phyloP scores from a whole-genome alignment of 2,797 vertebrate genomes.

The Sebastes baramenuke region DNA sequence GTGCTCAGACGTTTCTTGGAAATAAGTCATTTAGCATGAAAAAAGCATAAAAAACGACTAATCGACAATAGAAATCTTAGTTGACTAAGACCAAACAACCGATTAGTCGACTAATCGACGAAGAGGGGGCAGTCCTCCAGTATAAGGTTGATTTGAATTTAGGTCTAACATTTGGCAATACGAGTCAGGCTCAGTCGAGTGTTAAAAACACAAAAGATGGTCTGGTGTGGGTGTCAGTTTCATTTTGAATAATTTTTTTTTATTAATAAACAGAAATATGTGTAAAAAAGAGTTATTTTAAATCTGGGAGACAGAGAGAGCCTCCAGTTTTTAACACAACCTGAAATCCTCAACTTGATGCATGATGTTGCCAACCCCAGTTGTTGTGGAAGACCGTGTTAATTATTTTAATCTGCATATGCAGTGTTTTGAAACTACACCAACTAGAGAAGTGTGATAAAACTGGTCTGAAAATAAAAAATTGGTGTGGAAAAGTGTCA shows the following conservation, averaged over 20 bases:
- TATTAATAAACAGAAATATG: background rate
- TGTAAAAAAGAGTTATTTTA: background rate
- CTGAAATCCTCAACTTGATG: background rate
- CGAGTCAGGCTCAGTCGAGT: background rate
- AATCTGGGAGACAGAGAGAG: background rate
- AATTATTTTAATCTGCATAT: background rate
- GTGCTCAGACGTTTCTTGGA: no score
- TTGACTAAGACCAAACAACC: no score
- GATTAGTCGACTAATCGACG: no score
- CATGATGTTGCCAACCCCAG: background rate
- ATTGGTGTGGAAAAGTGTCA: slow-evolving; percentile 10
- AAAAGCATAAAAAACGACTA: no score
- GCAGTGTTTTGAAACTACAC: slow-evolving; percentile 13
- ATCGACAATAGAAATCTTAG: no score
- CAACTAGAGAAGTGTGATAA: slow-evolving; percentile 20
- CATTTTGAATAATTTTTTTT: background rate
- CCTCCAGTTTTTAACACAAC: background rate
- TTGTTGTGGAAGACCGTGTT: background rate
- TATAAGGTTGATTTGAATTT: background rate
- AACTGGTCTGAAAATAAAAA: slow-evolving; percentile 4
- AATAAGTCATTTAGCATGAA: no score
- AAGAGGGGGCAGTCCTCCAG: no score
- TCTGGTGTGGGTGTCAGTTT: background rate
- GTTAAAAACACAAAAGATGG: background rate
- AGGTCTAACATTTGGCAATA: background rate